Evolutionary conservation across 2,113 vertebrate species (phyloP), one percentile per base, ranked within the genome.

Genomic region (Platysteira castanea): DNA sequence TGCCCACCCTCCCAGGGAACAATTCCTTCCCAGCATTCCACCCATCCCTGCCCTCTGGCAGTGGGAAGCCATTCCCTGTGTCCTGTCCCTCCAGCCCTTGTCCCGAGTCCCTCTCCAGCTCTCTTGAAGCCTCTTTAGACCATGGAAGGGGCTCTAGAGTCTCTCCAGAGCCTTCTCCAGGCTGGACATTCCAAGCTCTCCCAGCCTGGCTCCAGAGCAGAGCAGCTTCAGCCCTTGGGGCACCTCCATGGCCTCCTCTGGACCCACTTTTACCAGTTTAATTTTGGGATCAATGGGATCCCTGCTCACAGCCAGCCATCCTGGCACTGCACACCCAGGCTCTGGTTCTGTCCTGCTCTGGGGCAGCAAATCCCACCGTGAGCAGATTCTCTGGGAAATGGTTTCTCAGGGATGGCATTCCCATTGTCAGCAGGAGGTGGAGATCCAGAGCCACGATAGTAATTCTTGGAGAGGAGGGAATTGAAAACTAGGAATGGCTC

Each of bases 261-360:
- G 31, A 15, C 9, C 7, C 50, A 8, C 6, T 50, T 78, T 71
- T 39, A 15, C n/a, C 12, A 16, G 11, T n/a, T 56, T 10, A 14
- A 9, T 28, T 17, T 54, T 0, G 2, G 63, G 68, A 11, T 15
- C 3, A 17, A 0, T 6, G 4, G 28, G 46, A 9, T 68, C 59
- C 31, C 35, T 17, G 1, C 0, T 15, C 6, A 5, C 41, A 22
- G 23, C 2, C 7, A 3, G 46, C 4, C 3, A 0, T 0, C 10
- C 30, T 9, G 1, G n/a, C 18, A 11, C 10, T 68, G 73, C 73
- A 23, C 5, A n/a, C 20, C 30, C 0, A 4, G 20, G 35, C 30
- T 86, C 10, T 10, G 9, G 1, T 10, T 11, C 2, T 3, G 8
- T 9, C 15, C 59, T 35, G 22, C 27, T 7, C 77, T 6, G 42